A percentile compares a stretch with the other conserved stretches of the same genome.
These are phyloP conservation scores for Apistogramma diplotaenia DNA, from an alignment of 2,113 vertebrate species.

Conservation along the genomic window DNA sequence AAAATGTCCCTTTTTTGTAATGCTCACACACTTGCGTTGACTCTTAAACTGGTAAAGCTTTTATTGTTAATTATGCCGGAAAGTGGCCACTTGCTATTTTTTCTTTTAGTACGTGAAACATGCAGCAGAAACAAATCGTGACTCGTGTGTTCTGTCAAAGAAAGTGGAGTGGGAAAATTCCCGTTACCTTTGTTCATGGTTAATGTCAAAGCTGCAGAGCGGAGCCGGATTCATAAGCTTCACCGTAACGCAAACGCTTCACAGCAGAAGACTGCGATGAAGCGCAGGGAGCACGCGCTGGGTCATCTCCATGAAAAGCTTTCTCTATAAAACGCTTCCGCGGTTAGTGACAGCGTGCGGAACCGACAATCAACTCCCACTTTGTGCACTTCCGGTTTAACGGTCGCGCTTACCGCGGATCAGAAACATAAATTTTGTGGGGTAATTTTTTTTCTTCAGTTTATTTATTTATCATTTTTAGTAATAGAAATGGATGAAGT, in stretches of 20 bases:
- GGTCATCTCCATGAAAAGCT: background rate
- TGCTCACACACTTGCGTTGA: background rate
- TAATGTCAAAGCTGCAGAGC: background rate
- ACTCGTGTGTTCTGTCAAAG: background rate
- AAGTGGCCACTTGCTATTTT: too few relatives aligned
- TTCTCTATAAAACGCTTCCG: constrained; percentile 33
- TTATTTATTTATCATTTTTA: background rate
- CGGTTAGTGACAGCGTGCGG: background rate
- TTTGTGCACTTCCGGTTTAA: background rate
- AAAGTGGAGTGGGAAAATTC: background rate
- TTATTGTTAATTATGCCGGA: background rate
- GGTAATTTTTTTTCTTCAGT: background rate
- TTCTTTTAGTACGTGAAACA: background rate
- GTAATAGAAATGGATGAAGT: background rate
- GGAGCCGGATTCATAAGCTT: background rate
- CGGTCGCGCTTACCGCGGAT: background rate
- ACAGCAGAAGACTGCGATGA: background rate
- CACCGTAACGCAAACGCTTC: background rate
- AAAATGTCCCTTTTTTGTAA: background rate
- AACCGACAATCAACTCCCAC: background rate
- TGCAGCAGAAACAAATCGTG: background rate
- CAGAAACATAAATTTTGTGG: background rate
- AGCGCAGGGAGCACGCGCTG: background rate
- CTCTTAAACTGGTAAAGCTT: background rate
- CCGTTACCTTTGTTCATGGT: constrained; percentile 65